phyloP scores from a whole-genome alignment of 2,797 vertebrate species.

The Notolabrus celidotus region DNA sequence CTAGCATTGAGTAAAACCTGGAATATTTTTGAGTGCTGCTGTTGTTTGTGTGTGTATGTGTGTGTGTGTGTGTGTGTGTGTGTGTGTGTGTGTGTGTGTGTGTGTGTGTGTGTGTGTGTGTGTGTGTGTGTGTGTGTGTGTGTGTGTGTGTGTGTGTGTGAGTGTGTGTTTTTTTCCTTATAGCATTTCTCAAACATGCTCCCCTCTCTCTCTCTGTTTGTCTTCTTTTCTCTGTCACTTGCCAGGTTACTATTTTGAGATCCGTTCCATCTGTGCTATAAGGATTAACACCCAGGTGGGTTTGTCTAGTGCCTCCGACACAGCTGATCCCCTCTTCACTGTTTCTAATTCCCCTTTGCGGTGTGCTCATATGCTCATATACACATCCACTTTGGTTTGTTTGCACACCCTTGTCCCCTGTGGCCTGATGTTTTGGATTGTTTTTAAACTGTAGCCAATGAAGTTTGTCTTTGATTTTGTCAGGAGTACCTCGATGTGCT shows the following conservation, averaged over 20 bases:
- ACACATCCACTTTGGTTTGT: constrained; percentile 47
- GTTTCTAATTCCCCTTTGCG: constrained; percentile 48
- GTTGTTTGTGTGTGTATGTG: too few species aligned
- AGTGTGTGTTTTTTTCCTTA: constrained; percentile 11
- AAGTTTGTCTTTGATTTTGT: constrained; percentile 56
- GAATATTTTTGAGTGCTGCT: constrained; percentile 61
- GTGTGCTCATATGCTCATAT: constrained; percentile 6
- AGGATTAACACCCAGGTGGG: constrained; percentile 99
- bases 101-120: not conserved
- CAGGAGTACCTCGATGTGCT: constrained; percentile 98
- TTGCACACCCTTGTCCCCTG: constrained; percentile 18
- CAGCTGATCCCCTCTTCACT: constrained; percentile 66
- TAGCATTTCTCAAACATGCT: constrained; percentile 39
- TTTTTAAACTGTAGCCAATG: constrained; percentile 25
- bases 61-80: not conserved
- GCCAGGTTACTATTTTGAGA: constrained; percentile 99
- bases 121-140: not conserved
- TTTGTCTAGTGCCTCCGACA: constrained; percentile 69
- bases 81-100: not conserved
- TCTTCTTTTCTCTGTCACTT: constrained; percentile 54
- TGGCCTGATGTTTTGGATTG: constrained; percentile 33
- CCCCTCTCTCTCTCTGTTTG: constrained; percentile 36
- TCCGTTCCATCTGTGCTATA: constrained; percentile 98
- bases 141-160: not conserved
- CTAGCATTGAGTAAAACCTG: constrained; percentile 61